Percentiles rank a stretch among this genome's conserved stretches.
phyloP scores from a whole-genome alignment of 2,797 vertebrate genomes.

The Girardinus metallicus region DNA sequence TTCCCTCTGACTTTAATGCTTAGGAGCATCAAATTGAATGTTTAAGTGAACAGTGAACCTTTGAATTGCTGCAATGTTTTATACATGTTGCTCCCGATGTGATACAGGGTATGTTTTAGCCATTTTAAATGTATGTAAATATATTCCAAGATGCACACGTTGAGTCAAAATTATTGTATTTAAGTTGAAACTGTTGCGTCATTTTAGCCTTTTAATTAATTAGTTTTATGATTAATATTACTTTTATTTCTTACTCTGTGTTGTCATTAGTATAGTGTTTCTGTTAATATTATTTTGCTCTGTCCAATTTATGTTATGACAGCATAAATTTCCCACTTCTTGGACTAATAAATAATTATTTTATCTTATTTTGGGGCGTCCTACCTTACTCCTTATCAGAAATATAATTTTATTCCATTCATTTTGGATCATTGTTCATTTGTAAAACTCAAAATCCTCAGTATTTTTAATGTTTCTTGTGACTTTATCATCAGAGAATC shows the following conservation, averaged over 20 bases:
- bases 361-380: background rate
- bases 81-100: background rate
- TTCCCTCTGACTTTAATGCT: background rate
- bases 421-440: background rate
- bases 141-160: too few species aligned
- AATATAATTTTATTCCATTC: background rate
- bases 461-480: background rate
- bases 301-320: too few species aligned
- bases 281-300: too few species aligned
- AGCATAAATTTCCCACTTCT: too few species aligned
- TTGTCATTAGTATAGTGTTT: too few species aligned
- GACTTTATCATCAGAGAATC: background rate
- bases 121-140: background rate
- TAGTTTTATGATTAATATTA: too few species aligned
- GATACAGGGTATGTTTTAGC: background rate
- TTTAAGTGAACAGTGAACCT: background rate
- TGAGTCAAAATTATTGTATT: too few species aligned
- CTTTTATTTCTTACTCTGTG: too few species aligned
- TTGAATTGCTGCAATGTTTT: background rate
- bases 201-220: too few species aligned
- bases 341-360: too few species aligned
- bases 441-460: background rate
- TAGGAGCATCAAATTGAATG: background rate
- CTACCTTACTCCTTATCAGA: background rate
- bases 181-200: too few species aligned